Evolutionary conservation across 2,113 vertebrate genomes (phyloP).

Genomic region (Platysternon megacephalum): DNA sequence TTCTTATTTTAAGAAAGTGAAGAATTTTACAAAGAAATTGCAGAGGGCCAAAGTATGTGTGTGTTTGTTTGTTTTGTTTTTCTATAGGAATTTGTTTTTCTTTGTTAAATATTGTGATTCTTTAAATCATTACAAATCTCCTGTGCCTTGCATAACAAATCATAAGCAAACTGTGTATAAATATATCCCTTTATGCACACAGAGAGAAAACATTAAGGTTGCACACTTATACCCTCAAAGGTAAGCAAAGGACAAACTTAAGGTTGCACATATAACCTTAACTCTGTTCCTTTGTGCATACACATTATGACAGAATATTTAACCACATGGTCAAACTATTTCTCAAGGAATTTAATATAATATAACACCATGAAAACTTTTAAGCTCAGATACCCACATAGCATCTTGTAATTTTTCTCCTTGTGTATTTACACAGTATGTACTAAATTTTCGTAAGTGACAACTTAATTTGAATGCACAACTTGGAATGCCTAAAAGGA

Average conservation of each 20-base stretch:
- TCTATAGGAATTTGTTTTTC: not conserved
- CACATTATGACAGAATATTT: not conserved
- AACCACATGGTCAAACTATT: not conserved
- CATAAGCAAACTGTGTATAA: not conserved
- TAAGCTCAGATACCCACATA: not conserved
- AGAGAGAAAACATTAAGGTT: not conserved
- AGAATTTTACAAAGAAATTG: not conserved
- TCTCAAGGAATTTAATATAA: not conserved
- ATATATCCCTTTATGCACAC: not conserved
- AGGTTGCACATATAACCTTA: not conserved
- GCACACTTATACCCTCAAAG: not conserved
- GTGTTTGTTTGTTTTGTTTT: too few relatives aligned
- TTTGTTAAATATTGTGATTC: not conserved
- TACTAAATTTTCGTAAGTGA: not conserved
- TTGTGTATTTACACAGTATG: not conserved
- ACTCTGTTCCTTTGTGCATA: not conserved
- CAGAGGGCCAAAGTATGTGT: not conserved
- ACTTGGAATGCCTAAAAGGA: not conserved
- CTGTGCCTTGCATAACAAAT: not conserved
- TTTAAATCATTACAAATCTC: not conserved
- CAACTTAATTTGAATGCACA: not conserved
- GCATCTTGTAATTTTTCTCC: rapidly evolving
- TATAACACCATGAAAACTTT: not conserved
- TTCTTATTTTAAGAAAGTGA: not conserved
- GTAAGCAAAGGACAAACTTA: not conserved